Conservation (phyloP, 2,113 vertebrate species). For the Erythrolamprus reginae region DNA sequence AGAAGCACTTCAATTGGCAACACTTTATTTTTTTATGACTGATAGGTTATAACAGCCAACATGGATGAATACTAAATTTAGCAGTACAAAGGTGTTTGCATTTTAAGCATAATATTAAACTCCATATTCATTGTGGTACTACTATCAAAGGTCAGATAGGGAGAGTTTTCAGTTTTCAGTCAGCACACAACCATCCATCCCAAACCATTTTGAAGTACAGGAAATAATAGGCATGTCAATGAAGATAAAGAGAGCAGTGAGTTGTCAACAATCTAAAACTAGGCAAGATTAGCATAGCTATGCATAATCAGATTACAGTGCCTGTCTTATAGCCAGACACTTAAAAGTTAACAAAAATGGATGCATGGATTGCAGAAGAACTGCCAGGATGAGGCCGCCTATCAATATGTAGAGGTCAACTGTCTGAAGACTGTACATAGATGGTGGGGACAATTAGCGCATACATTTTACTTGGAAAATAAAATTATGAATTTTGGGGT, state of each 20-base stretch:
- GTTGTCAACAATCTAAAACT: neutral
- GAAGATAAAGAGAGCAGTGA: neutral
- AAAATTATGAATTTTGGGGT: neutral
- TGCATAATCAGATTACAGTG: neutral
- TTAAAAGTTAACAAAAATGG: neutral
- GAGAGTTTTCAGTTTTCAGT: neutral
- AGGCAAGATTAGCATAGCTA: neutral
- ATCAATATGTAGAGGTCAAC: neutral
- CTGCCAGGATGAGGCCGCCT: neutral
- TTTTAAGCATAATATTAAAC: neutral
- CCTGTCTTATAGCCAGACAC: neutral
- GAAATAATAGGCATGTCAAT: neutral
- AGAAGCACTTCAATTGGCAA: slow-evolving; percentile 32
- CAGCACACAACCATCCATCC: neutral
- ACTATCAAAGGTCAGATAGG: neutral
- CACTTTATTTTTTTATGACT: slow-evolving; percentile 40
- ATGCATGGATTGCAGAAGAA: neutral
- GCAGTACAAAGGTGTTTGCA: neutral
- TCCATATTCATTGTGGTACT: neutral
- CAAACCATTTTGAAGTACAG: neutral
- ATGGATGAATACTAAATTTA: slow-evolving; percentile 3
- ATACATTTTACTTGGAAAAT: neutral
- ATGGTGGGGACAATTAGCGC: neutral
- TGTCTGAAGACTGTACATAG: neutral
- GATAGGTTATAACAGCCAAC: slow-evolving; percentile 41